phyloP scores from a whole-genome alignment of 2,888 invertebrate species.

The Lasioglossum vierecki region DNA sequence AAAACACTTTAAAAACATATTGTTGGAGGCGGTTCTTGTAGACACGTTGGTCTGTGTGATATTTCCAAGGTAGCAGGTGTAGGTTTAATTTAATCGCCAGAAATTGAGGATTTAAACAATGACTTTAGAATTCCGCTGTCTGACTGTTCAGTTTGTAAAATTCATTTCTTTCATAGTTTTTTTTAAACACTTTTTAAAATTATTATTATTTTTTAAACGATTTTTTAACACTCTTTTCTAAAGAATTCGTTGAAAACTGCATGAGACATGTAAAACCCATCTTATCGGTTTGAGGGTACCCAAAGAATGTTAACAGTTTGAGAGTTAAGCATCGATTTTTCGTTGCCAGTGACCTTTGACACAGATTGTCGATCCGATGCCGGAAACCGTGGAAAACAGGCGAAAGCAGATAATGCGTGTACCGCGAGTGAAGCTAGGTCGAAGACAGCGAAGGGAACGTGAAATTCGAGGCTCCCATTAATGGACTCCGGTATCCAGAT shows the following conservation, averaged over 20 bases:
- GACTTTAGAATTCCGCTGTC: too few relatives aligned
- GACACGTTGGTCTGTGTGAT: too few relatives aligned
- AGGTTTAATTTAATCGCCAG: background rate
- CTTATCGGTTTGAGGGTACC: too few relatives aligned
- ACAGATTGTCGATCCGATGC: background rate
- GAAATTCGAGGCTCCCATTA: conserved; percentile 82
- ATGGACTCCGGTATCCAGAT: conserved; percentile 78
- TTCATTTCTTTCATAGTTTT: background rate
- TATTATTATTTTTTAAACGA: too few relatives aligned
- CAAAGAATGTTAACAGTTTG: background rate
- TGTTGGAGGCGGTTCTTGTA: too few relatives aligned
- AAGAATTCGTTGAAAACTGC: background rate
- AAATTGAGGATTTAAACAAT: too few relatives aligned
- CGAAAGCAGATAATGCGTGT: conserved; percentile 4
- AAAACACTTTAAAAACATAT: too few relatives aligned
- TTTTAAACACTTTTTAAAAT: too few relatives aligned
- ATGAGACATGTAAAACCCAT: too few relatives aligned
- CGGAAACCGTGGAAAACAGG: background rate
- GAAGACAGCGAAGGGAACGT: conserved; percentile 60
- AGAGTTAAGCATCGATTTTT: background rate
- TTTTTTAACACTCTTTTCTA: background rate
- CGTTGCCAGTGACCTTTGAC: background rate
- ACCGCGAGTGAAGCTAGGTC: background rate
- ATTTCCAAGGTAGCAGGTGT: too few relatives aligned
- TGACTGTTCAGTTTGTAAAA: background rate